These are phyloP conservation scores for Spilogale gracilis DNA, from an alignment of 2,113 vertebrate genomes.

Conservation along the genomic window DNA sequence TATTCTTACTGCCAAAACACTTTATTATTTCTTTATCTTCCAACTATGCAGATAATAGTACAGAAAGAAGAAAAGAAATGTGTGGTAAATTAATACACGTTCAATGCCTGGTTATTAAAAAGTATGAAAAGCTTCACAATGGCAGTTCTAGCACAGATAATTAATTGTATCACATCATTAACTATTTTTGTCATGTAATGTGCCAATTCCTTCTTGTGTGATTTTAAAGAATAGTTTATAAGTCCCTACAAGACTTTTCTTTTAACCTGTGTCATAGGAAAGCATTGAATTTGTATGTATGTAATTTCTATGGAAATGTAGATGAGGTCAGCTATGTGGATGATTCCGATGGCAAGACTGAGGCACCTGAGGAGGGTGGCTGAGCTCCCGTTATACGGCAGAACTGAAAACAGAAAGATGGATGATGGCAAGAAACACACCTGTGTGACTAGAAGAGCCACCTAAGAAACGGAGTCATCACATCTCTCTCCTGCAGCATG, in stretches of 20 bases:
- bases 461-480: neutral
- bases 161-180: conserved; percentile 34
- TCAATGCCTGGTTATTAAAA: neutral
- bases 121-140: neutral
- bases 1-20: neutral
- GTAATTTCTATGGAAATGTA: conserved; percentile 20
- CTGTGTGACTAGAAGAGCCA: neutral
- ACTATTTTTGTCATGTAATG: neutral
- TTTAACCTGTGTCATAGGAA: no score
- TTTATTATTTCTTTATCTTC: neutral
- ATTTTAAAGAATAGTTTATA: conserved; percentile 12
- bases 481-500: neutral
- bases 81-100: neutral
- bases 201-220: conserved; percentile 39
- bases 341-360: neutral
- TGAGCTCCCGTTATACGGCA: neutral
- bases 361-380: neutral
- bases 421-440: neutral
- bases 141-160: neutral
- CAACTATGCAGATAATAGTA: neutral
- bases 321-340: neutral
- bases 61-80: neutral
- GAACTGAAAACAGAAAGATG: conserved; percentile 5
- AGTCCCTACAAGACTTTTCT: neutral
- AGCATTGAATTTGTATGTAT: neutral